Evolutionary conservation across 2,888 invertebrate genomes (phyloP).

Genomic region (Nezara viridula): DNA sequence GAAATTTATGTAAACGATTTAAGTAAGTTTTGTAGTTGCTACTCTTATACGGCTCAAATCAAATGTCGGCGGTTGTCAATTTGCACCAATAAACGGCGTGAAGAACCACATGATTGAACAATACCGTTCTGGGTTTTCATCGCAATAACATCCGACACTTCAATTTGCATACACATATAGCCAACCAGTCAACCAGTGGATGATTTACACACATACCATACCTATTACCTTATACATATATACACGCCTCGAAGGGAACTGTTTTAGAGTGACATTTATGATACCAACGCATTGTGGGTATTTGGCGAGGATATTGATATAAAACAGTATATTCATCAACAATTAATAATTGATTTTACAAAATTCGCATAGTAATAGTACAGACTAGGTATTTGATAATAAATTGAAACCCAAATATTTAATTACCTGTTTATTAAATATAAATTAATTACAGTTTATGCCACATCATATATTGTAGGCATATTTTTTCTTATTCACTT

Average conservation of each 20-base stretch:
- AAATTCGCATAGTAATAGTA: not conserved
- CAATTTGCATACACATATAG: constrained; percentile 32
- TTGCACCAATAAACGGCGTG: constrained; percentile 33
- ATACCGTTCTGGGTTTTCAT: constrained; percentile 37
- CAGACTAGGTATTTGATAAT: no score
- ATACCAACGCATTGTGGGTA: not conserved
- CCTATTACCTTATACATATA: constrained; percentile 1
- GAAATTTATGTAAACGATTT: constrained; percentile 51
- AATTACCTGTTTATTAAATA: no score
- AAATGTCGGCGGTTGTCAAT: constrained; percentile 39
- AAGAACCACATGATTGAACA: constrained; percentile 48
- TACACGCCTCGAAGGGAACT: not conserved
- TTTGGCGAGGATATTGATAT: not conserved
- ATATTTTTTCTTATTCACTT: no score
- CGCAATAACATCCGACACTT: constrained; percentile 39
- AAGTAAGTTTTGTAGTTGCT: constrained; percentile 46
- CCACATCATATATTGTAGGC: no score
- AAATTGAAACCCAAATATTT: no score
- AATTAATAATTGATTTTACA: not conserved
- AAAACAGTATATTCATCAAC: not conserved
- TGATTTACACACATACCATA: constrained; percentile 21
- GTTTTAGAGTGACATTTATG: not conserved
- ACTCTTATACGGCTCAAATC: constrained; percentile 16
- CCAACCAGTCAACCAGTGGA: not conserved
- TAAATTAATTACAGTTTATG: no score